Evolutionary conservation across 2,797 vertebrate species (phyloP).

Genomic region (Megaceryle alcyon): DNA sequence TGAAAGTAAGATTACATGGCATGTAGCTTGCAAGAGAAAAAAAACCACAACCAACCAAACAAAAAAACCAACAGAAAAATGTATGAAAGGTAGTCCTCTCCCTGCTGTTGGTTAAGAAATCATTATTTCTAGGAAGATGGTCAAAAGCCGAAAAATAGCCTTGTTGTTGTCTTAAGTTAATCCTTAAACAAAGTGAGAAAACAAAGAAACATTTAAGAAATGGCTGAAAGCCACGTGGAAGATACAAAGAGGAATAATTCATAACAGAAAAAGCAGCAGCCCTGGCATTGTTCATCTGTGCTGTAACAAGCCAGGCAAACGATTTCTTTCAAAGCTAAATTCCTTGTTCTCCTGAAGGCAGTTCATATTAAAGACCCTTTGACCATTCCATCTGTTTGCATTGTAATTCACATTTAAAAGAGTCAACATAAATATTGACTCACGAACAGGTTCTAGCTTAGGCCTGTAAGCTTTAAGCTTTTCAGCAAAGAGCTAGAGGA

Average conservation of each 20-base stretch:
- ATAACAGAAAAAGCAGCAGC: background rate
- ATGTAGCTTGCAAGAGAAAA: background rate
- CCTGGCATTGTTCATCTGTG: background rate
- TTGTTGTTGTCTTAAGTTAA: background rate
- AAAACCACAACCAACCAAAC: background rate
- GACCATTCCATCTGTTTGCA: slow-evolving; percentile 2
- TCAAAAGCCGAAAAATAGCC: background rate
- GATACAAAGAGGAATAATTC: background rate
- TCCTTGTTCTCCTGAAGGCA: background rate
- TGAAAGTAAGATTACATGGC: background rate
- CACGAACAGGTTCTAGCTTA: background rate
- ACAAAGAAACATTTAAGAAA: background rate
- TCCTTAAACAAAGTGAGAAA: background rate
- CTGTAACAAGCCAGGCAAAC: background rate
- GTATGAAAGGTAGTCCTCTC: background rate
- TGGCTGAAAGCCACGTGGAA: background rate
- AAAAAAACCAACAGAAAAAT: background rate
- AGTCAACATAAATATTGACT: slow-evolving; percentile 48
- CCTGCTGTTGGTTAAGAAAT: background rate
- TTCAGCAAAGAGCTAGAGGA: background rate
- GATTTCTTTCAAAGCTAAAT: background rate
- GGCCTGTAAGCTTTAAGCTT: background rate
- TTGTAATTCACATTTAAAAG: background rate
- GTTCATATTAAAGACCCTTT: background rate
- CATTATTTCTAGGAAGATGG: background rate